Evolutionary conservation across 2,888 invertebrate genomes (phyloP).

Genomic region (Mesorhabditis belari): DNA sequence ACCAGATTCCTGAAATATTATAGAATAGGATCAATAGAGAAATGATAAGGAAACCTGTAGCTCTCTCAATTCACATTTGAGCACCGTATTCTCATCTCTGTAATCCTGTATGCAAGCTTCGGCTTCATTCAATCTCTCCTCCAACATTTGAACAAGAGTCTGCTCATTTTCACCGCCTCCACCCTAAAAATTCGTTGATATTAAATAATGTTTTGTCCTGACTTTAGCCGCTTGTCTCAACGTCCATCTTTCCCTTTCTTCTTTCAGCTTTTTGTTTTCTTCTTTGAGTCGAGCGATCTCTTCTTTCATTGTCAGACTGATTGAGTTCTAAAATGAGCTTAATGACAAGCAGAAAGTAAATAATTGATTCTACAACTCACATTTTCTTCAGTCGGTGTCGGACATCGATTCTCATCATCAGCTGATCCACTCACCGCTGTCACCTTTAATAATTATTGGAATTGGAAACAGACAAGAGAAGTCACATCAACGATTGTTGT

Average conservation of each 20-base stretch:
- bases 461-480: background rate
- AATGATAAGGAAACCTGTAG: conserved; percentile 54
- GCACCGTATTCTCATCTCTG: conserved; percentile 70
- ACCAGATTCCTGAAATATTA: background rate
- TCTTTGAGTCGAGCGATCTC: conserved; percentile 56
- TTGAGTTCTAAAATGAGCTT: conserved; percentile 45
- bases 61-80: conserved; percentile 69
- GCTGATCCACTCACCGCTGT: conserved; percentile 32
- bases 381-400: conserved; percentile 45
- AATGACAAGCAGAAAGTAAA: conserved; percentile 1
- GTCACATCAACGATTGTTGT: too few species aligned
- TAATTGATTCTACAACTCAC: conserved; percentile 10
- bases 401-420: conserved; percentile 38
- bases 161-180: conserved; percentile 5
- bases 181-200: background rate
- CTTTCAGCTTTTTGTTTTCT: conserved; percentile 39
- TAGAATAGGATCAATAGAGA: background rate
- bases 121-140: conserved; percentile 37
- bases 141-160: conserved; percentile 15
- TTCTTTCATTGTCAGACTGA: conserved; percentile 66
- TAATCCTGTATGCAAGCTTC: conserved; percentile 46
- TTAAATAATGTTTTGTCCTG: background rate
- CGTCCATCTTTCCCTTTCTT: conserved; percentile 23
- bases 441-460: too few species aligned
- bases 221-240: background rate